Percentiles rank a stretch among this genome's conserved stretches.
Evolutionary conservation across 2,888 invertebrate species (phyloP).

Genomic region (Aphrophora alni): DNA sequence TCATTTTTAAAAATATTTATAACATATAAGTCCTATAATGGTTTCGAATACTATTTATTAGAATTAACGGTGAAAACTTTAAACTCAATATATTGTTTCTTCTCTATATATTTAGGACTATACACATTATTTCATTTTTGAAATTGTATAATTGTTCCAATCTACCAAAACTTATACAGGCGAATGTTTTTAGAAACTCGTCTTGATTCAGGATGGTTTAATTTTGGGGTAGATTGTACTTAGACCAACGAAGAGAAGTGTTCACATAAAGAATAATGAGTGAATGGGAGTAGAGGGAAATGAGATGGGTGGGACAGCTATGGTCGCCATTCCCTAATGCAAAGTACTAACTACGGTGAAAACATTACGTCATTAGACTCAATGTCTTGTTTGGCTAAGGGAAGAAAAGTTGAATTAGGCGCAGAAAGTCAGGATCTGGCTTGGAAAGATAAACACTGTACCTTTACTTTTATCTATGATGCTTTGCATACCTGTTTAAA

Average conservation of each 20-base stretch:
- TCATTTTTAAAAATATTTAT: no score
- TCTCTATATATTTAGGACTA: no score
- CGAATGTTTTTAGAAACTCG: neutral
- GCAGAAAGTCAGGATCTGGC: neutral
- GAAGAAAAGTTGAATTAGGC: neutral
- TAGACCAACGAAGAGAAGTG: constrained; percentile 27
- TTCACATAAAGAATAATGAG: constrained; percentile 40
- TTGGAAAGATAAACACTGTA: neutral
- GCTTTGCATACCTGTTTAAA: neutral
- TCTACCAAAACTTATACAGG: no score
- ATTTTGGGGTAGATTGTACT: constrained; percentile 36
- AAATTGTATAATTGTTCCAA: no score
- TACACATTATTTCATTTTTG: no score
- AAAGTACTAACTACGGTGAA: constrained; percentile 22
- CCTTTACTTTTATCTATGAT: neutral
- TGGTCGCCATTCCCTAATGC: constrained; percentile 22
- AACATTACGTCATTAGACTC: constrained; percentile 17
- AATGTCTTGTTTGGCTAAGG: neutral
- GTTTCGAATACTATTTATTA: no score
- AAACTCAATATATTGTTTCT: no score
- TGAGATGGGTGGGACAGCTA: constrained; percentile 34
- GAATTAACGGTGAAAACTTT: no score
- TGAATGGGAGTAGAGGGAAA: constrained; percentile 41
- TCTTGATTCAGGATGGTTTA: constrained; percentile 16
- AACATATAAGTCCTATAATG: no score